Evolutionary conservation across 2,888 invertebrate genomes (phyloP).

Genomic region (Ichneumon xanthorius): DNA sequence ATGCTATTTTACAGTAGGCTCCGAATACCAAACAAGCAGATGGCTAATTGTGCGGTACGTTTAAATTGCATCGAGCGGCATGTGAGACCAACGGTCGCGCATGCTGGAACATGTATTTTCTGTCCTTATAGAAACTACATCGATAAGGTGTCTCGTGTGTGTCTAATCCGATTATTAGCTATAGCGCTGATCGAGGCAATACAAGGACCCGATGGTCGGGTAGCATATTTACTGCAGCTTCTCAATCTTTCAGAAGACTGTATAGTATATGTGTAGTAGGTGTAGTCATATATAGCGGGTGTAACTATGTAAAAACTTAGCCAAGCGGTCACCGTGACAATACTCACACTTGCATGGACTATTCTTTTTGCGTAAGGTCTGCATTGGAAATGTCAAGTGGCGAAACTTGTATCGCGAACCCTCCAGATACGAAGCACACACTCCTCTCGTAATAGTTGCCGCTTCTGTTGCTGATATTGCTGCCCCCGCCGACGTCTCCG

Average conservation of each 20-base stretch:
- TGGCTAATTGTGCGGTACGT: not conserved
- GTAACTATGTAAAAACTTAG: not conserved
- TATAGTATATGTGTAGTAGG: not conserved
- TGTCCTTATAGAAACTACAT: not conserved
- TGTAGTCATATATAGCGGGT: too few species aligned
- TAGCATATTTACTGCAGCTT: not conserved
- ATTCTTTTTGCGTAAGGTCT: constrained; percentile 96
- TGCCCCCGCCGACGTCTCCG: constrained; percentile 40
- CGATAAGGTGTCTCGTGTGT: not conserved
- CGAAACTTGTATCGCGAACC: constrained; percentile 43
- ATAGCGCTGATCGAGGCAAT: not conserved
- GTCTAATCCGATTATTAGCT: not conserved
- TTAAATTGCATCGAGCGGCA: not conserved
- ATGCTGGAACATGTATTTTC: not conserved
- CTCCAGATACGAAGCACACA: constrained; percentile 37
- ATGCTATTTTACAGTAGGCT: not conserved
- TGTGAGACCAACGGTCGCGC: not conserved
- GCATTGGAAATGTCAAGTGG: constrained; percentile 87
- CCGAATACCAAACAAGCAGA: not conserved
- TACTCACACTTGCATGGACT: constrained; percentile 98
- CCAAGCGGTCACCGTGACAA: not conserved
- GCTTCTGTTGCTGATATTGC: constrained; percentile 21
- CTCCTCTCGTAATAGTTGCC: constrained; percentile 22
- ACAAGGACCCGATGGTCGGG: not conserved
- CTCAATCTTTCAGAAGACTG: not conserved